phyloP scores from a whole-genome alignment of 1,140 invertebrate genomes.

The Zaprionus davidi region DNA sequence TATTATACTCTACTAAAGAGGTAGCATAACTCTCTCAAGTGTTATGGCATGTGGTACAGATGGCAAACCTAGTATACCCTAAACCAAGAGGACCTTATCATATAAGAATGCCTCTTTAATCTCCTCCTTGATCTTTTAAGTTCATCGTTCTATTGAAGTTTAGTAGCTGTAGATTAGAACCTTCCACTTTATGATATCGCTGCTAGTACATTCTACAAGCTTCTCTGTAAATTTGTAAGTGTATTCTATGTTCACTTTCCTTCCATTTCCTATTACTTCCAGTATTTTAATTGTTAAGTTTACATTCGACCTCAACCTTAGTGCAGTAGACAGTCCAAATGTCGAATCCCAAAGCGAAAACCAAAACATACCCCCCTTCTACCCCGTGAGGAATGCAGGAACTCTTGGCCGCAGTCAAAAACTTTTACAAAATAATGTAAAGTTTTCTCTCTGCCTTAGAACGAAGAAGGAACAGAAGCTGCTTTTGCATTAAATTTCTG shows the following conservation, averaged over 20 bases:
- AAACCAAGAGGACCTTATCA: not conserved
- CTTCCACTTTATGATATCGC: no score
- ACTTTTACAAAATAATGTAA: conserved; percentile 79
- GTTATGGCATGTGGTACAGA: not conserved
- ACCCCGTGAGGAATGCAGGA: not conserved
- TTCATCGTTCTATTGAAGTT: no score
- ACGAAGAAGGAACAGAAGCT: conserved; percentile 38
- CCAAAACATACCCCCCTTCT: conserved; percentile 9
- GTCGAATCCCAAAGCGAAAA: conserved; percentile 22
- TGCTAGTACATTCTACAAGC: no score
- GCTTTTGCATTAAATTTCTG: conserved; percentile 79
- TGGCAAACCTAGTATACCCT: not conserved
- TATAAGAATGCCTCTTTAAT: not conserved
- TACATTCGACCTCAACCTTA: conserved; percentile 52
- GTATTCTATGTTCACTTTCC: not conserved
- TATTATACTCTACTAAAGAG: not conserved
- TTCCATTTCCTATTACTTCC: conserved; percentile 1
- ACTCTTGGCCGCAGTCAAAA: conserved; percentile 49
- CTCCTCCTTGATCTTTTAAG: no score
- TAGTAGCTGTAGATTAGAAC: no score
- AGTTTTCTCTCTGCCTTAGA: conserved; percentile 57
- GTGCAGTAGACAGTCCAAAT: conserved; percentile 15
- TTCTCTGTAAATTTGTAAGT: not conserved
- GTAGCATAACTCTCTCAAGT: not conserved
- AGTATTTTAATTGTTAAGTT: conserved; percentile 81